A percentile compares a stretch with the other conserved stretches of the same genome.
These are phyloP conservation scores for Myripristis murdjan DNA, from an alignment of 2,797 vertebrate genomes.

Conservation along the genomic window DNA sequence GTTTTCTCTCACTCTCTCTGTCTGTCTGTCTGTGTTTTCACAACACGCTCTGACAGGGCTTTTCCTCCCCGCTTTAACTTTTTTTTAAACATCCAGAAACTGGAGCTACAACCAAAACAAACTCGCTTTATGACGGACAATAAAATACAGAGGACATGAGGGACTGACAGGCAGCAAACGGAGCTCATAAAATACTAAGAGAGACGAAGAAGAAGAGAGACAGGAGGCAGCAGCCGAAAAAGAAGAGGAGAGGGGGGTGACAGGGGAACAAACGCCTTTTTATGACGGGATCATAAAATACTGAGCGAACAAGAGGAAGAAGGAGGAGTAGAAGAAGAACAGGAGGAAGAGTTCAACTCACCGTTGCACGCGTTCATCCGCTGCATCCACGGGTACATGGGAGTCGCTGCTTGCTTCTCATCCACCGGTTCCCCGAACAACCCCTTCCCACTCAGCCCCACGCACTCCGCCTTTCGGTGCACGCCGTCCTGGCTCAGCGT, in stretches of 20 bases:
- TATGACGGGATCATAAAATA: constrained; percentile 47
- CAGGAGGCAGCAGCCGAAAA: neutral
- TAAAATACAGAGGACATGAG: too few species aligned
- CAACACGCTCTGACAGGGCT: too few species aligned
- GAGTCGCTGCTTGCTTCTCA: constrained; percentile 88
- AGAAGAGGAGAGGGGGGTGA: constrained; percentile 31
- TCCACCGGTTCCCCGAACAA: constrained; percentile 92
- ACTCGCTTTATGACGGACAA: too few species aligned
- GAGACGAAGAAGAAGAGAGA: constrained; percentile 4
- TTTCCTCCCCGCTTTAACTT: too few species aligned
- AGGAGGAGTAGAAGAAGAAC: constrained; percentile 30
- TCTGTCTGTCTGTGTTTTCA: too few species aligned
- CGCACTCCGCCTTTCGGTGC: constrained; percentile 93
- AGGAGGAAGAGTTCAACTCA: constrained; percentile 82
- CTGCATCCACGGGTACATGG: constrained; percentile 96
- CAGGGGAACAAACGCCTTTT: constrained; percentile 68
- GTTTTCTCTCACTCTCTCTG: too few species aligned
- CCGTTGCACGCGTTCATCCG: constrained; percentile 96
- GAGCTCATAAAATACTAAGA: neutral
- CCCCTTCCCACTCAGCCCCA: constrained; percentile 88
- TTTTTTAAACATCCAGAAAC: too few species aligned
- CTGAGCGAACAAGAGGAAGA: constrained; percentile 20
- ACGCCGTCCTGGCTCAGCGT: constrained; percentile 87
- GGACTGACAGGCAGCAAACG: too few species aligned
- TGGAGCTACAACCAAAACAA: too few species aligned